Percentiles rank a stretch among this genome's conserved stretches.
These are phyloP conservation scores for Thryonomys swinderianus DNA, from an alignment of 2,113 vertebrate species.

Conservation along the genomic window DNA sequence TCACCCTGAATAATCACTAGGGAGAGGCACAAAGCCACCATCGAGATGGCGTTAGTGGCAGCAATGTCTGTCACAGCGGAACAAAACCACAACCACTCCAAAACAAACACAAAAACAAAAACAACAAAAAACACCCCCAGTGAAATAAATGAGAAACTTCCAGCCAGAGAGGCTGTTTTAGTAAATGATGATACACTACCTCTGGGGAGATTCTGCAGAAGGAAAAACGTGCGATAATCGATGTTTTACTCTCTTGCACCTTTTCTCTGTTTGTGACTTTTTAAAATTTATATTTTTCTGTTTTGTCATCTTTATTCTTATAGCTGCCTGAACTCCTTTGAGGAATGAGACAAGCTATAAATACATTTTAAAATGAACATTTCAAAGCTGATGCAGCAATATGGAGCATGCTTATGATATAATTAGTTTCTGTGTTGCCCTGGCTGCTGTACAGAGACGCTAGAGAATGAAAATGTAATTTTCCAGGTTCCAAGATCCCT, in stretches of 20 bases:
- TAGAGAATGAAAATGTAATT: constrained; percentile 39
- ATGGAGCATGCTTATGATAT: background rate
- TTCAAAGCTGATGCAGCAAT: constrained; percentile 54
- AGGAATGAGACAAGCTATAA: constrained; percentile 68
- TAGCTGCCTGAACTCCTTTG: constrained; percentile 56
- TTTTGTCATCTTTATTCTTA: constrained; percentile 63
- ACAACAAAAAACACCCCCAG: background rate
- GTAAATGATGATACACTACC: background rate
- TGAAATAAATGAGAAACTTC: background rate
- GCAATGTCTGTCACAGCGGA: background rate
- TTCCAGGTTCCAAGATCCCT: background rate
- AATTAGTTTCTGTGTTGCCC: constrained; percentile 46
- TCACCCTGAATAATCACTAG: constrained; percentile 43
- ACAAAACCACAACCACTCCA: constrained; percentile 32
- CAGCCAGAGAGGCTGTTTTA: background rate
- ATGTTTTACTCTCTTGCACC: background rate
- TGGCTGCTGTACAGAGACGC: background rate
- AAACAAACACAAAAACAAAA: background rate
- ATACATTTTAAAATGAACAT: constrained; percentile 68
- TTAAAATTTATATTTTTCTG: background rate
- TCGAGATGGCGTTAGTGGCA: background rate
- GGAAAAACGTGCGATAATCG: background rate
- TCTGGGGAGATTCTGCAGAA: background rate
- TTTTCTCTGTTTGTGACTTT: constrained; percentile 1
- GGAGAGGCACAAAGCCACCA: constrained; percentile 31